These are phyloP conservation scores for Drosophila pegasa DNA, from an alignment of 2,888 invertebrate genomes.

Conservation along the genomic window DNA sequence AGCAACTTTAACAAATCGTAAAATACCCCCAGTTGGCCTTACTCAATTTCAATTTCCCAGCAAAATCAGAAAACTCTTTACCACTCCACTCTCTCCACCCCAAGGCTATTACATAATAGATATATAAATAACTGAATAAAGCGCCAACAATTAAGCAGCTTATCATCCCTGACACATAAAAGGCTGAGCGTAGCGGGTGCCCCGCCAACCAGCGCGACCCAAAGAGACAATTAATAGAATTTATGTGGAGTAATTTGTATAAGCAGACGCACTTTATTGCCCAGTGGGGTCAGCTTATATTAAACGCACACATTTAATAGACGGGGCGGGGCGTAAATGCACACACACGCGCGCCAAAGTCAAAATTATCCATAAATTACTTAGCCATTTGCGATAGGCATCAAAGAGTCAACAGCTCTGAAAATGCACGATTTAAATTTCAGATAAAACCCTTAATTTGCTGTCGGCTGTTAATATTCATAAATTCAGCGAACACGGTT, in stretches of 20 bases:
- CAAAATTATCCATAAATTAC: slow-evolving; percentile 51
- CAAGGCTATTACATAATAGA: slow-evolving; percentile 4
- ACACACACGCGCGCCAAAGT: slow-evolving; percentile 13
- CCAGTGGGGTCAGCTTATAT: slow-evolving; percentile 29
- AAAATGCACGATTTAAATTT: slow-evolving; percentile 36
- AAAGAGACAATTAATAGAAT: slow-evolving; percentile 45
- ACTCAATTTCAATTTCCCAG: neutral
- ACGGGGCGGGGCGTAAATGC: slow-evolving; percentile 18
- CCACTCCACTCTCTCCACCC: neutral
- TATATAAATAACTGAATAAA: slow-evolving; percentile 18
- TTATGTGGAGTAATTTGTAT: slow-evolving; percentile 51
- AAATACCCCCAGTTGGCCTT: neutral
- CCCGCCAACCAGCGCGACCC: neutral
- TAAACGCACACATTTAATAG: slow-evolving; percentile 33
- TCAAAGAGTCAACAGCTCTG: slow-evolving; percentile 21
- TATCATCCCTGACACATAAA: slow-evolving; percentile 21
- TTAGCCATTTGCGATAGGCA: slow-evolving; percentile 5
- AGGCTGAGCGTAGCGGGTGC: neutral
- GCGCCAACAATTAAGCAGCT: slow-evolving; percentile 18
- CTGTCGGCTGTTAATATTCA: neutral
- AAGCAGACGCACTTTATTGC: slow-evolving; percentile 34
- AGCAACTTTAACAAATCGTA: neutral
- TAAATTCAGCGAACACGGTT: neutral
- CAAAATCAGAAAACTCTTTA: neutral
- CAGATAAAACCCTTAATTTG: neutral